A percentile compares a stretch with the other conserved stretches of the same genome.
Evolutionary conservation across 2,888 invertebrate species (phyloP).

Genomic region (Zygaena filipendulae): DNA sequence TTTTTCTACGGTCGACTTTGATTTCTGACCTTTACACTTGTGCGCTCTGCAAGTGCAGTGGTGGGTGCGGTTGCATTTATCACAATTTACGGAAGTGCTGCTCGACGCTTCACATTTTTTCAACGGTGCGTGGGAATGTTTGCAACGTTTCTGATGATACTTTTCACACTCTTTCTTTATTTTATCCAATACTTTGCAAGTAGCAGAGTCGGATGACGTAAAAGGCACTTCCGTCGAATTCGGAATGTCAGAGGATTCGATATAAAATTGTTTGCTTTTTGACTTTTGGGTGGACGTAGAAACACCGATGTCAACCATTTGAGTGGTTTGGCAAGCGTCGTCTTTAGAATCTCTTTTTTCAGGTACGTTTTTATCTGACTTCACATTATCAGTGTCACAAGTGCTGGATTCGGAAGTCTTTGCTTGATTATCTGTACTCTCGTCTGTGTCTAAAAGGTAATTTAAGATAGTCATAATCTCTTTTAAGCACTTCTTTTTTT

Average conservation of each 20-base stretch:
- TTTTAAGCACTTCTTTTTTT: constrained; percentile 48
- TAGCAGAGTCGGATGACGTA: constrained; percentile 46
- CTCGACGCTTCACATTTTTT: constrained; percentile 42
- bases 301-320: constrained; percentile 31
- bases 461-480: constrained; percentile 49
- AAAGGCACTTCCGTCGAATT: constrained; percentile 37
- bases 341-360: constrained; percentile 9
- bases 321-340: constrained; percentile 14
- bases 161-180: constrained; percentile 54
- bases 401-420: constrained; percentile 13
- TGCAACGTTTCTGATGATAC: constrained; percentile 46
- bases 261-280: constrained; percentile 21
- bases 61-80: constrained; percentile 40
- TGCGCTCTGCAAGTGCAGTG: constrained; percentile 37
- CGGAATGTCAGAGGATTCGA: constrained; percentile 36
- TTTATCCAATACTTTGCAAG: constrained; percentile 46
- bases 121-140: constrained; percentile 21
- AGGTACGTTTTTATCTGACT: constrained; percentile 9
- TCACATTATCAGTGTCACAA: constrained; percentile 1
- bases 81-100: constrained; percentile 42
- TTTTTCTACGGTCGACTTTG: constrained; percentile 32
- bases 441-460: constrained; percentile 53
- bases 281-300: constrained; percentile 28
- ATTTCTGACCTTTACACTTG: constrained; percentile 36
- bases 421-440: constrained; percentile 25